phyloP scores from a whole-genome alignment of 2,797 vertebrate genomes.

The Anguilla anguilla region DNA sequence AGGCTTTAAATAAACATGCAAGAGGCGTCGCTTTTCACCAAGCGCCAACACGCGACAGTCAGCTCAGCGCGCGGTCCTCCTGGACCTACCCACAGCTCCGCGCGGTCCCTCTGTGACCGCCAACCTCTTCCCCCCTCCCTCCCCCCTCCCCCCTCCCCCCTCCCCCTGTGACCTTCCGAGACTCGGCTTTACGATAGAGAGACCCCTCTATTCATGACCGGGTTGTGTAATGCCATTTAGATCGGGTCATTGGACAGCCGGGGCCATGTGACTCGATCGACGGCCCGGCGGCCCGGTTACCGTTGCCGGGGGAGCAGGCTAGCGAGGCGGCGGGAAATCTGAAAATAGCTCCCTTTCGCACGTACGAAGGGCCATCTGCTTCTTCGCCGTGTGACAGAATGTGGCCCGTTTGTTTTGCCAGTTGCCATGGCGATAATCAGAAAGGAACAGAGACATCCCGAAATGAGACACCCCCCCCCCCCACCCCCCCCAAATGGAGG shows the following conservation, averaged over 20 bases:
- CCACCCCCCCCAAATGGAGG: not conserved
- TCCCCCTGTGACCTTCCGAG: not conserved
- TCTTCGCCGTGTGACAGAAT: constrained; percentile 7
- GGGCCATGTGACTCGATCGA: not conserved
- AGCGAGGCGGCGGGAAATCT: not conserved
- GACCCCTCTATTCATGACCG: not conserved
- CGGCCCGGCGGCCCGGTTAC: not conserved
- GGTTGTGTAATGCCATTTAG: not conserved
- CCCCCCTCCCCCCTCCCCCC: not conserved
- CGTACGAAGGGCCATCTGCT: constrained; percentile 25
- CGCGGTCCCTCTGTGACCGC: not conserved
- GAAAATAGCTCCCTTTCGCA: constrained; percentile 28
- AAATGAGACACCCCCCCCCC: not conserved
- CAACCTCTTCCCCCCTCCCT: not conserved
- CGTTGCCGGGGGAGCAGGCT: not conserved
- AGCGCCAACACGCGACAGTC: not conserved
- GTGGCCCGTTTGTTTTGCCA: constrained; percentile 16
- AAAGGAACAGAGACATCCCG: not conserved
- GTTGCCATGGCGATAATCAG: constrained; percentile 17
- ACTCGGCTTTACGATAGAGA: not conserved
- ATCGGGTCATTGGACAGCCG: not conserved
- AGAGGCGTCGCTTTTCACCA: not conserved
- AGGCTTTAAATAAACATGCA: not conserved
- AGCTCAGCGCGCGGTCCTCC: not conserved
- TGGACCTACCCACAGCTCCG: not conserved